Evolutionary conservation across 1,140 invertebrate genomes (phyloP), one percentile per base, ranked within the genome.

Genomic region (Plodia interpunctella): DNA sequence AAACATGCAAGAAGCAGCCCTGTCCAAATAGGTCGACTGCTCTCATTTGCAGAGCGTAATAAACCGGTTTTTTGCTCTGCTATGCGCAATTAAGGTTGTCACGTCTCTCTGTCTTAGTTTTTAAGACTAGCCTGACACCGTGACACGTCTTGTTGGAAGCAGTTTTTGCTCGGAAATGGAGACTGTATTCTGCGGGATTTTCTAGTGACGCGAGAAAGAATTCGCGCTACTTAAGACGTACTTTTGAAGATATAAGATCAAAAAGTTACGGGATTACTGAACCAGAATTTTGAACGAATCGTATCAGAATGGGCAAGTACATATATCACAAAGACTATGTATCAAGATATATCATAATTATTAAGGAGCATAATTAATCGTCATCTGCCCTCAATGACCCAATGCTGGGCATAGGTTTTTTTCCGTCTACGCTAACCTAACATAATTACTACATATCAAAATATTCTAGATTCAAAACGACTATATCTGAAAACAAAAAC

Each of bases 71-170:
- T 44, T n/a, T 15, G 13, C 38, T n/a, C 38, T 6, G n/a, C 38
- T 44, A 44, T 44, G 38, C 38, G 38, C 38, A 44, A 44, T 44
- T 44, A 44, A n/a, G 15, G 38, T 44, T 44, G 38, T 44, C 38
- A 44, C 38, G 38, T 44, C n/a, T 44, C 28, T 38, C 38, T 15
- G 38, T 44, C 38, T 44, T 17, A 44, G 38, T 44, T 44, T 44
- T 44, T 44, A 44, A 44, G 38, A 17, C 38, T 32, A 9, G 38
- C 13, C n/a, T 44, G 38, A 44, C 38, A 44, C 38, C 13, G 2
- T 44, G 38, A 44, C 38, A 44, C 38, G 38, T 44, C 38, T n/a
- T 44, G 38, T 44, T 17, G 38, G 15, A 2, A 35, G 13, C 9
- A 35, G 32, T 35, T 44, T 44, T 44, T 44, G 38, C 15, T 17